These are phyloP conservation scores for Agraylea sexmaculata DNA, from an alignment of 1,140 invertebrate species.

Conservation along the genomic window DNA sequence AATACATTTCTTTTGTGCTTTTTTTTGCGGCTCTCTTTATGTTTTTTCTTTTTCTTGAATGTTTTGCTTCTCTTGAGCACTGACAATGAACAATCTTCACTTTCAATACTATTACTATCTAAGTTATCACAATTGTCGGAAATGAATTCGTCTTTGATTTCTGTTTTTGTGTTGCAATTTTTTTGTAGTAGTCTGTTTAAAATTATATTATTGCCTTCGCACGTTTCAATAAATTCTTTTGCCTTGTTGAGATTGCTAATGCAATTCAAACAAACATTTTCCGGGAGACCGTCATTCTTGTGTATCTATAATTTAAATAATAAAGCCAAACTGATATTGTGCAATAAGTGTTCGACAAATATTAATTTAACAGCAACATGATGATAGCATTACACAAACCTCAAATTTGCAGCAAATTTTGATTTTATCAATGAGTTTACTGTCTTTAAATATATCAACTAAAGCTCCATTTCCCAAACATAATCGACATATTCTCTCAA, in stretches of 20 bases:
- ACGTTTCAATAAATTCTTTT: constrained; percentile 12
- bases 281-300: constrained; percentile 18
- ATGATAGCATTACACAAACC: no score
- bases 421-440: constrained; percentile 11
- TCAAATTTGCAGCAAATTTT: constrained; percentile 15
- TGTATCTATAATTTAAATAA: constrained; percentile 14
- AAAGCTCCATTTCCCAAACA: constrained; percentile 11
- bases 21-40: constrained; percentile 12
- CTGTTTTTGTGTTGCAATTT: constrained; percentile 2
- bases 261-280: constrained; percentile 14
- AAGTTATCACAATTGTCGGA: constrained; percentile 9
- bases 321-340: background rate
- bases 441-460: constrained; percentile 12
- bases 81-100: constrained; percentile 1
- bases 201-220: constrained; percentile 16
- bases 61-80: background rate
- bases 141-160: constrained; percentile 9
- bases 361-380: no score
- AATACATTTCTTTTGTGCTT: constrained; percentile 5
- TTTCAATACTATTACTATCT: constrained; percentile 7
- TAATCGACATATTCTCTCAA: constrained; percentile 15
- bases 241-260: constrained; percentile 11
- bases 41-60: constrained; percentile 9
- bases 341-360: no score
- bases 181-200: constrained; percentile 7